Percentiles rank a stretch among this genome's conserved stretches.
These are phyloP conservation scores for Drosophila teissieri DNA, from an alignment of 1,140 invertebrate genomes.

Conservation along the genomic window DNA sequence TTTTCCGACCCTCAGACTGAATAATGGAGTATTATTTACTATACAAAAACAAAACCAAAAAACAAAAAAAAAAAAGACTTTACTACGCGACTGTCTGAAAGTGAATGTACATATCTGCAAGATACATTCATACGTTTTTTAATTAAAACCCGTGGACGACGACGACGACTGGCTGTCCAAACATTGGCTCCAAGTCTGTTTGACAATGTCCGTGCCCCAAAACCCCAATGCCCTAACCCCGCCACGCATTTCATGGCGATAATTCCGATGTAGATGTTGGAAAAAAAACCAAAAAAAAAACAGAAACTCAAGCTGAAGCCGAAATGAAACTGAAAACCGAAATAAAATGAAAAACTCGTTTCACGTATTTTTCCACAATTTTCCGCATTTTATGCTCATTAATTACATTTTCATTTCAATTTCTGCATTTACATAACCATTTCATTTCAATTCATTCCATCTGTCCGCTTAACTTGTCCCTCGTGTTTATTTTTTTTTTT, in stretches of 20 bases:
- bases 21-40: constrained; percentile 5
- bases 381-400: constrained; percentile 81
- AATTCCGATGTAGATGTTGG: constrained; percentile 24
- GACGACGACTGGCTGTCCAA: constrained; percentile 36
- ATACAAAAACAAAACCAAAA: background rate
- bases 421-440: constrained; percentile 79
- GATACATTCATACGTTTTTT: constrained; percentile 47
- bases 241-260: constrained; percentile 15
- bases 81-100: constrained; percentile 32
- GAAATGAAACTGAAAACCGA: constrained; percentile 28
- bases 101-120: constrained; percentile 43
- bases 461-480: constrained; percentile 21
- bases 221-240: background rate
- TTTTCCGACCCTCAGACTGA: background rate
- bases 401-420: constrained; percentile 78
- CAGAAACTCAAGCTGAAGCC: background rate
- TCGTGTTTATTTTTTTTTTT: constrained; percentile 2
- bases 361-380: constrained; percentile 68
- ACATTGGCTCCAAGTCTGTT: constrained; percentile 63
- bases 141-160: constrained; percentile 45
- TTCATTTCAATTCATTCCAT: constrained; percentile 62
- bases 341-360: constrained; percentile 73
- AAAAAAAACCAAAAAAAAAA: constrained; percentile 8
- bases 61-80: background rate
- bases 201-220: constrained; percentile 56